phyloP scores from a whole-genome alignment of 1,140 invertebrate species.

The Orius laevigatus region DNA sequence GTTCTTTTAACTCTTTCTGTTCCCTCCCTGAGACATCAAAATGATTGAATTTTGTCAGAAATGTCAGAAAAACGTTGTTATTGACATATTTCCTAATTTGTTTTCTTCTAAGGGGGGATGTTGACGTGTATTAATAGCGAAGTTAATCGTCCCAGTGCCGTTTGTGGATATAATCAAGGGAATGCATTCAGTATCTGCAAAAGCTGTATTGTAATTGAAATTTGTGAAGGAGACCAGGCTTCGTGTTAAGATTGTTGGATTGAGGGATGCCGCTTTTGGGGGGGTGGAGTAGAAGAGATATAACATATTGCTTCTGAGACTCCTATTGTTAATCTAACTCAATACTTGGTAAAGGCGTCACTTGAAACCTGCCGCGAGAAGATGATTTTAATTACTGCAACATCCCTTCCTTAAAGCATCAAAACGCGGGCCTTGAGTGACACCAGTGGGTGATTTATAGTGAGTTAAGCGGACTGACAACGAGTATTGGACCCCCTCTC shows the following conservation, averaged over 20 bases:
- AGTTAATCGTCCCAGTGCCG: neutral
- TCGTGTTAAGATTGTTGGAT: too few relatives aligned
- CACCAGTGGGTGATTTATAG: conserved; percentile 13
- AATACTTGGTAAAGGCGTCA: too few relatives aligned
- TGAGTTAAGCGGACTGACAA: neutral
- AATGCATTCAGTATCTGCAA: conserved; percentile 5
- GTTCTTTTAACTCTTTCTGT: too few relatives aligned
- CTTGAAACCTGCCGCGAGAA: conserved; percentile 1
- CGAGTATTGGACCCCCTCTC: conserved; percentile 9
- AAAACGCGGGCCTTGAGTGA: conserved; percentile 5
- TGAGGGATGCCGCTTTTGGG: too few relatives aligned
- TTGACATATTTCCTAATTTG: too few relatives aligned
- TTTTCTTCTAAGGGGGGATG: too few relatives aligned
- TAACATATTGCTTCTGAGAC: conserved; percentile 3
- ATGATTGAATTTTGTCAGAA: too few relatives aligned
- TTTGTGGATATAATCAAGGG: conserved; percentile 4
- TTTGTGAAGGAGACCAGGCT: conserved; percentile 6
- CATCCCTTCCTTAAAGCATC: conserved; percentile 5
- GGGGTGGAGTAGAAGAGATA: neutral
- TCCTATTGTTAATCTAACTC: conserved; percentile 6
- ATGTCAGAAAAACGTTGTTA: too few relatives aligned
- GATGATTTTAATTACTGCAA: conserved; percentile 12
- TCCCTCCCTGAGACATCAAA: too few relatives aligned
- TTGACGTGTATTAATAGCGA: conserved; percentile 7
- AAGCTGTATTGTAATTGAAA: conserved; percentile 11